Evolutionary conservation across 2,797 vertebrate genomes (phyloP).

Genomic region (Schizothorax lantsangensis): DNA sequence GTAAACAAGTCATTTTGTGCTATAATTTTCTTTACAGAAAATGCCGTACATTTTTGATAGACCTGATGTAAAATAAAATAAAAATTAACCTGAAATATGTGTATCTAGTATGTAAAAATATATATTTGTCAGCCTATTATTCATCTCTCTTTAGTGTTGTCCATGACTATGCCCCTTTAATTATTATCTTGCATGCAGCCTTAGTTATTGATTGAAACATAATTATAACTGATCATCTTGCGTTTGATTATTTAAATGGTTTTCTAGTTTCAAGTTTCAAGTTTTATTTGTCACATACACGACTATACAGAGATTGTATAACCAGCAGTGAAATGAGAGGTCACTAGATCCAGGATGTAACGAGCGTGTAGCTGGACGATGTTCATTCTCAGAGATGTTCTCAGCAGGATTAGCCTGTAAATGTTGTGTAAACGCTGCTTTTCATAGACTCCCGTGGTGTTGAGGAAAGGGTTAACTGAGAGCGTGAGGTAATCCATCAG

Average conservation of each 20-base stretch:
- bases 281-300: too few species aligned
- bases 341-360: not conserved
- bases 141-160: not conserved
- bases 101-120: too few species aligned
- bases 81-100: too few species aligned
- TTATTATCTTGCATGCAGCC: not conserved
- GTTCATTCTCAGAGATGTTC: slow-evolving; percentile 13
- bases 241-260: not conserved
- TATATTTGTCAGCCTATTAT: too few species aligned
- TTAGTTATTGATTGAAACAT: not conserved
- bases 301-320: too few species aligned
- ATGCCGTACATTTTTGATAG: too few species aligned
- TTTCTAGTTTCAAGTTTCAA: too few species aligned
- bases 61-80: too few species aligned
- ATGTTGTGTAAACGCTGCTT: slow-evolving; percentile 46
- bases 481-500: slow-evolving; percentile 56
- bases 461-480: slow-evolving; percentile 47
- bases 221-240: not conserved
- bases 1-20: not conserved
- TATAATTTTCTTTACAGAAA: too few species aligned
- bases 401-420: slow-evolving; percentile 41
- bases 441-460: slow-evolving; percentile 49
- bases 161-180: not conserved
- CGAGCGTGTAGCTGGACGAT: not conserved
- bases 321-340: too few species aligned